Base-by-base conservation (phyloP, 2,797 vertebrate species). In the Setipinna tenuifilis region DNA sequence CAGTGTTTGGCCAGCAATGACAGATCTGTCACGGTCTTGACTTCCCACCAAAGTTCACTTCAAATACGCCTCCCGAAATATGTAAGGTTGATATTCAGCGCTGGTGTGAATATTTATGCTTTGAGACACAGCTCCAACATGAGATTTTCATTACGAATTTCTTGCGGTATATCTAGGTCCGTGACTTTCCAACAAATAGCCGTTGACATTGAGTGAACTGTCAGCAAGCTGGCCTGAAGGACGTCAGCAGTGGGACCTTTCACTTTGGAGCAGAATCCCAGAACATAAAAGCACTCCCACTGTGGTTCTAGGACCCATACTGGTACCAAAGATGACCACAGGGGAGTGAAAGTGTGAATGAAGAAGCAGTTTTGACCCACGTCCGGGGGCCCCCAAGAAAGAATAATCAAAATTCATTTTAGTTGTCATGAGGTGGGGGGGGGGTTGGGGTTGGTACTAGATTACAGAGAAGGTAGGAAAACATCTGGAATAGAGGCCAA, bases 401-500 rank as follows among this genome's bases (percentile, higher is more conserved):
- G 31, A 78, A 21, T 44, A 75, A 35, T 75, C 28, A 3, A 75
- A 78, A 78, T 78, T 78, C 16, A 44, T 78, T 44, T 78, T 21
- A 78, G 71, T 78, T 35, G 68, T 75, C 28, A 75, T 75, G 28
- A 65, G 61, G 61, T 65, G 25, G 6, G 68, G 61, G 54, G 81
- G 23, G 57, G 82, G 81, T 41, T 28, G 58, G 82, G 75, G 50
- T 21, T 87, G 91, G 90, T 92, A 91, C 93, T 92, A 93, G 91
- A 94, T 93, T 91, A 91, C 88, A 91, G 85, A 83, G 89, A 91
- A 93, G 90, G 92, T 92, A 91, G 90, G 85, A 93, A 94, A 93
- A 95, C 95, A 96, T 96, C 94, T 96, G 96, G 95, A 95, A 94
- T 41, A 41, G 71, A 35, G 71, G 35, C 35, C 71, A 78, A 59